Evolutionary conservation across 2,113 vertebrate genomes (phyloP).

Genomic region (Cyanoramphus novaezelandiae): DNA sequence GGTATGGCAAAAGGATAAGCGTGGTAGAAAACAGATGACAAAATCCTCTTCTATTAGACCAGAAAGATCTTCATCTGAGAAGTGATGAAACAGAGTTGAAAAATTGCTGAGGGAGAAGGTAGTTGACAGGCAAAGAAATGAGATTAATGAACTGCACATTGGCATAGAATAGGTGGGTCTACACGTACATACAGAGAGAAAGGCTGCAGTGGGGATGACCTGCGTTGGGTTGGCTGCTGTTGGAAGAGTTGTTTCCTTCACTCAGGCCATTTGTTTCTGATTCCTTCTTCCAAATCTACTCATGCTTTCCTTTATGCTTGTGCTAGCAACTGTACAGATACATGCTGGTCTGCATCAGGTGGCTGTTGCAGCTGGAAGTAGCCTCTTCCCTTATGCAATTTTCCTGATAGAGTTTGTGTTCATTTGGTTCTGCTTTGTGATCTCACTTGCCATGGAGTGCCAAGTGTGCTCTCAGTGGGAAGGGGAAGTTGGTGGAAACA

Average conservation of each 20-base stretch:
- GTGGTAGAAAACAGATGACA: not conserved
- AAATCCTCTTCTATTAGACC: not conserved
- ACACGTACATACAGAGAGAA: accelerated
- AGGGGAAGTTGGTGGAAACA: not conserved
- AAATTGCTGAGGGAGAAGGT: not conserved
- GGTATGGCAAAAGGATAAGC: not conserved
- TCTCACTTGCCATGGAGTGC: not conserved
- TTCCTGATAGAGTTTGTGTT: not conserved
- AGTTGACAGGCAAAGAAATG: not conserved
- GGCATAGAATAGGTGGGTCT: not conserved
- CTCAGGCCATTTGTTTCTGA: not conserved
- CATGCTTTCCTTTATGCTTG: not conserved
- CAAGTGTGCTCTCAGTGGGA: not conserved
- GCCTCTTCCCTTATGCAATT: not conserved
- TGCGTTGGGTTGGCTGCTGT: accelerated
- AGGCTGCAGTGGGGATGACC: not conserved
- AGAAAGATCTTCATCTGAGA: not conserved
- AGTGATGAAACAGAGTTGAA: not conserved
- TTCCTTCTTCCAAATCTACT: not conserved
- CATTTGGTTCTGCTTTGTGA: not conserved
- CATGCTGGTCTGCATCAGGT: not conserved
- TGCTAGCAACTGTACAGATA: not conserved
- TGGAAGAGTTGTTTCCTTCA: not conserved
- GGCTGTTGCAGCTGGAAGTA: not conserved
- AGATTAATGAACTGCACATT: not conserved